Conservation (phyloP, 2,797 vertebrate genomes). For the Fistularia tabacaria region DNA sequence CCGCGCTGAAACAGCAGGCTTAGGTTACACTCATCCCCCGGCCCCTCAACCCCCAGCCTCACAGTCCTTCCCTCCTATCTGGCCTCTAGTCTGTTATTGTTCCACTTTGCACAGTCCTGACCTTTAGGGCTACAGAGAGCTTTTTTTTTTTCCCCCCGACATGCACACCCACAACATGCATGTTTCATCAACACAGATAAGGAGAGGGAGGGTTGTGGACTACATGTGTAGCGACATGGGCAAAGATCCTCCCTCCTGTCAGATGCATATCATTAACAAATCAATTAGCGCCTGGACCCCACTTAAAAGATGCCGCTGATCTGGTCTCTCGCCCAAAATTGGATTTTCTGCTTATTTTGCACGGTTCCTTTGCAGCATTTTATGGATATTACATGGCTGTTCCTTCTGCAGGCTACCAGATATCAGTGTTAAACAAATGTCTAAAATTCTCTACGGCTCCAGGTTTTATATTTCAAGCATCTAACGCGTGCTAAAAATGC, state of each 20-base stretch:
- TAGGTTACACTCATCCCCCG: conserved; percentile 77
- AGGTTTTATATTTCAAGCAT: not conserved
- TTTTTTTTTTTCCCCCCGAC: conserved; percentile 67
- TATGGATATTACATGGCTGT: conserved; percentile 57
- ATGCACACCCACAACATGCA: conserved; percentile 48
- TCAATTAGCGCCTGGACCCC: conserved; percentile 69
- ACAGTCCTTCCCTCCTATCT: conserved; percentile 51
- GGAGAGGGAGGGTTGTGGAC: conserved; percentile 42
- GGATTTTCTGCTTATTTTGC: conserved; percentile 73
- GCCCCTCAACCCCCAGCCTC: conserved; percentile 33
- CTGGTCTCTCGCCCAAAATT: conserved; percentile 53
- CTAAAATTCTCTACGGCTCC: not conserved
- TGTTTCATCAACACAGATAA: conserved; percentile 87
- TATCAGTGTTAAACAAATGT: conserved; percentile 17
- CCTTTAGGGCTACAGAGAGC: conserved; percentile 78
- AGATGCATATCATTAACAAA: conserved; percentile 80
- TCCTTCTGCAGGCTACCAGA: conserved; percentile 13
- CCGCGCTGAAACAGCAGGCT: conserved; percentile 82
- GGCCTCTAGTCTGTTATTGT: conserved; percentile 82
- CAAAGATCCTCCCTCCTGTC: conserved; percentile 68
- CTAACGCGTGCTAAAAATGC: too few species aligned
- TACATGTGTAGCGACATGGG: conserved; percentile 67
- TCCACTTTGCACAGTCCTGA: conserved; percentile 86
- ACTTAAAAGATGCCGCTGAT: conserved; percentile 25
- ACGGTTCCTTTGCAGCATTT: conserved; percentile 46